phyloP scores from a whole-genome alignment of 1,140 invertebrate genomes.

The Bicyclus anynana region DNA sequence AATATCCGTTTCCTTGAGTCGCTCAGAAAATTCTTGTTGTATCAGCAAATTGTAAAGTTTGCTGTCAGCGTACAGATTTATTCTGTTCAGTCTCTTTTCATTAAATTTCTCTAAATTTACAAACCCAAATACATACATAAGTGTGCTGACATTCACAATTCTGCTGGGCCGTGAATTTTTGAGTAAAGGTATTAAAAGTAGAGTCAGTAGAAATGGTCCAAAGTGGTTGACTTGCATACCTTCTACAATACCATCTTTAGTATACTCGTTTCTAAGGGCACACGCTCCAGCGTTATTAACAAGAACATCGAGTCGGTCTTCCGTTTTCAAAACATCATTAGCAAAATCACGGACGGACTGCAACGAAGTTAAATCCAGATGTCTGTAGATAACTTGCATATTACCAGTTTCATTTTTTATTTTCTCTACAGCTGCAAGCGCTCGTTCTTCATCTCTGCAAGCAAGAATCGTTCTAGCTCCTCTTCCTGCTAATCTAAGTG shows the following conservation, averaged over 20 bases:
- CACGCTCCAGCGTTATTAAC: constrained; percentile 85
- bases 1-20: background rate
- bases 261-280: constrained; percentile 51
- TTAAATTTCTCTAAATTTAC: constrained; percentile 8
- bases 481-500: background rate
- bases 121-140: constrained; percentile 77
- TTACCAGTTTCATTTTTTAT: constrained; percentile 77
- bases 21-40: constrained; percentile 6
- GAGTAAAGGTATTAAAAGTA: constrained; percentile 82
- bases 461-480: constrained; percentile 55
- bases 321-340: constrained; percentile 81
- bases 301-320: constrained; percentile 83
- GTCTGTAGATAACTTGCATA: constrained; percentile 77
- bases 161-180: constrained; percentile 87
- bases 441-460: constrained; percentile 83
- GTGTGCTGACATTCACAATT: constrained; percentile 90
- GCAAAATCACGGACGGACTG: constrained; percentile 85
- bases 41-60: background rate
- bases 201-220: constrained; percentile 89
- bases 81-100: background rate
- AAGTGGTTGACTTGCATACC: constrained; percentile 93
- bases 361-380: constrained; percentile 84
- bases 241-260: constrained; percentile 87
- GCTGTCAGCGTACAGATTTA: constrained; percentile 4
- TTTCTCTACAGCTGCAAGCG: constrained; percentile 79